A percentile compares a stretch with the other conserved stretches of the same genome.
phyloP scores from a whole-genome alignment of 2,888 invertebrate species.

The Elmis aenea region DNA sequence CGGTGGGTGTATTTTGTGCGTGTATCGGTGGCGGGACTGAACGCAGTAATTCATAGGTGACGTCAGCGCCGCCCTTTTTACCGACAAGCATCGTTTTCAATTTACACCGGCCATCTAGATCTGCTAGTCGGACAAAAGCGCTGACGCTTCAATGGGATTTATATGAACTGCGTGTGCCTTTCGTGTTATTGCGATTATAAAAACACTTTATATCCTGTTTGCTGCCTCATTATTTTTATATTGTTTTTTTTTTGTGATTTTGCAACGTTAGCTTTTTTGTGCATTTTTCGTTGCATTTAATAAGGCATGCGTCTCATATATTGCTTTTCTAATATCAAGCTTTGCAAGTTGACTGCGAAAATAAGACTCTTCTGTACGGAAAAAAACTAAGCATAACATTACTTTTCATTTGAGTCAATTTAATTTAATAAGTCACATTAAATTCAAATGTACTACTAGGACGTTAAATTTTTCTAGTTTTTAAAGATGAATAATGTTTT shows the following conservation, averaged over 20 bases:
- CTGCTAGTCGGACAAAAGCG: conserved; percentile 28
- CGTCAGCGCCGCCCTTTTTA: conserved; percentile 34
- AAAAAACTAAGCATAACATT: too few species aligned
- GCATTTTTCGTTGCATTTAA: too few species aligned
- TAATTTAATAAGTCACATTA: too few species aligned
- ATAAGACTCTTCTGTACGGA: too few species aligned
- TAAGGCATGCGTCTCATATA: too few species aligned
- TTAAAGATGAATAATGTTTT: too few species aligned
- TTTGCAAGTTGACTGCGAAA: too few species aligned
- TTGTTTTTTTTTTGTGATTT: conserved; percentile 27
- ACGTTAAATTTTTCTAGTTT: too few species aligned
- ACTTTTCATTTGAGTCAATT: too few species aligned
- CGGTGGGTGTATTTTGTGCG: conserved; percentile 4
- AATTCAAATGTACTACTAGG: too few species aligned
- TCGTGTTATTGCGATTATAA: conserved; percentile 32
- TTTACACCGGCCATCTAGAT: conserved; percentile 29
- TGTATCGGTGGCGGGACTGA: conserved; percentile 16
- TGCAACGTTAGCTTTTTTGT: too few species aligned
- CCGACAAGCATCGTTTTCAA: conserved; percentile 35
- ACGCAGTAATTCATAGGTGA: conserved; percentile 22
- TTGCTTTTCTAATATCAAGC: too few species aligned
- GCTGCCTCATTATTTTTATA: conserved; percentile 28
- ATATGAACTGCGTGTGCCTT: conserved; percentile 28
- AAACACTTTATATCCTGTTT: conserved; percentile 27
- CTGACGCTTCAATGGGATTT: conserved; percentile 33